These are phyloP conservation scores for Callyntrura sp. DNA, from an alignment of 2,888 invertebrate genomes.

Conservation along the genomic window DNA sequence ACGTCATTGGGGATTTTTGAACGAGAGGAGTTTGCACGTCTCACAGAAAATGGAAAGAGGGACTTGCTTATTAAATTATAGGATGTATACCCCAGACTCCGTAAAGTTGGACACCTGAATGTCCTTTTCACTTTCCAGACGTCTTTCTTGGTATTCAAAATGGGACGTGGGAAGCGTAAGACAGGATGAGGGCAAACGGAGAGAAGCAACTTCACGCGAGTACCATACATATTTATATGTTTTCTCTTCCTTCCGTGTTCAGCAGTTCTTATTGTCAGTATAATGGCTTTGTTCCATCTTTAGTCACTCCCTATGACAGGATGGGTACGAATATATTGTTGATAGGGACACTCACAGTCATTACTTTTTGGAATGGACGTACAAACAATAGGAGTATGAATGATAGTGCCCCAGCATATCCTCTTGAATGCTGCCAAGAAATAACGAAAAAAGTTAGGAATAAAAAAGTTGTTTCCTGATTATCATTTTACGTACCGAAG, in stretches of 20 bases:
- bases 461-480: slow-evolving; percentile 1
- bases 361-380: neutral
- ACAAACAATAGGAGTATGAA: neutral
- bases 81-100: slow-evolving; percentile 59
- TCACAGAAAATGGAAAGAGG: slow-evolving; percentile 20
- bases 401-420: neutral
- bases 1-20: too few relatives aligned
- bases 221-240: slow-evolving; percentile 6
- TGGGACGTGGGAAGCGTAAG: neutral
- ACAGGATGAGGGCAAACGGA: slow-evolving; percentile 1
- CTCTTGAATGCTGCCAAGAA: slow-evolving; percentile 16
- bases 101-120: slow-evolving; percentile 67
- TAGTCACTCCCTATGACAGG: neutral
- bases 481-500: neutral
- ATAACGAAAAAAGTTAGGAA: slow-evolving; percentile 29
- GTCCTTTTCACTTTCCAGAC: slow-evolving; percentile 30
- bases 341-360: too few relatives aligned
- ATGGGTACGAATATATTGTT: neutral
- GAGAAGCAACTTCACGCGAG: neutral
- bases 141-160: slow-evolving; percentile 21
- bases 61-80: slow-evolving; percentile 73
- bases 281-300: neutral
- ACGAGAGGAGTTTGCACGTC: too few relatives aligned
- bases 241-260: slow-evolving; percentile 42
- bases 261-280: neutral